Percentiles rank a stretch among this genome's conserved stretches.
phyloP scores from a whole-genome alignment of 1,140 invertebrate genomes.

The Vanessa tameamea region DNA sequence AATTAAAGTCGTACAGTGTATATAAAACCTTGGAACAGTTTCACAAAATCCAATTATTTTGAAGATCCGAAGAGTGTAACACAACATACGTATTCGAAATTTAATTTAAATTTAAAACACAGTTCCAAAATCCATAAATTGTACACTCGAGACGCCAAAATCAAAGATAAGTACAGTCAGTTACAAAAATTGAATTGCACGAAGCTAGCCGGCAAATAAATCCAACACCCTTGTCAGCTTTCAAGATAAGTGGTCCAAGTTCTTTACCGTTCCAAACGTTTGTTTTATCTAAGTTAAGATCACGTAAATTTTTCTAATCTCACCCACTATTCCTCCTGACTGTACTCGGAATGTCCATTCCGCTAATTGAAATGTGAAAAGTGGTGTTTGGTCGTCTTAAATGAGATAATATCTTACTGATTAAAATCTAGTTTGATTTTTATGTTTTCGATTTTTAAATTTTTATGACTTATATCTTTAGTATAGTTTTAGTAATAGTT shows the following conservation, averaged over 20 bases:
- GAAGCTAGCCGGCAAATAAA: constrained; percentile 43
- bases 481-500: no score
- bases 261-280: constrained; percentile 40
- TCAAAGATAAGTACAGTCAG: constrained; percentile 29
- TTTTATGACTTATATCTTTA: no score
- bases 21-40: no score
- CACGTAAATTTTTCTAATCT: constrained; percentile 58
- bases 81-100: not conserved
- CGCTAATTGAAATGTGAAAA: constrained; percentile 36
- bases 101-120: constrained; percentile 2
- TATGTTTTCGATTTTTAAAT: not conserved
- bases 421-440: not conserved
- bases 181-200: constrained; percentile 38
- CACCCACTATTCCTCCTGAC: constrained; percentile 39
- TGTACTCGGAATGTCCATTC: constrained; percentile 33
- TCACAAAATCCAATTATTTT: no score
- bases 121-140: constrained; percentile 13
- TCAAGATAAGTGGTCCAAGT: constrained; percentile 49
- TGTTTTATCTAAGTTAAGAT: constrained; percentile 45
- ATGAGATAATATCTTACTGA: not conserved
- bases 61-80: not conserved
- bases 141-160: constrained; percentile 18
- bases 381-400: constrained; percentile 7
- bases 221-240: constrained; percentile 51
- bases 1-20: no score